These are phyloP conservation scores for Hirundichthys speculiger DNA, from an alignment of 2,113 vertebrate species.

Conservation along the genomic window DNA sequence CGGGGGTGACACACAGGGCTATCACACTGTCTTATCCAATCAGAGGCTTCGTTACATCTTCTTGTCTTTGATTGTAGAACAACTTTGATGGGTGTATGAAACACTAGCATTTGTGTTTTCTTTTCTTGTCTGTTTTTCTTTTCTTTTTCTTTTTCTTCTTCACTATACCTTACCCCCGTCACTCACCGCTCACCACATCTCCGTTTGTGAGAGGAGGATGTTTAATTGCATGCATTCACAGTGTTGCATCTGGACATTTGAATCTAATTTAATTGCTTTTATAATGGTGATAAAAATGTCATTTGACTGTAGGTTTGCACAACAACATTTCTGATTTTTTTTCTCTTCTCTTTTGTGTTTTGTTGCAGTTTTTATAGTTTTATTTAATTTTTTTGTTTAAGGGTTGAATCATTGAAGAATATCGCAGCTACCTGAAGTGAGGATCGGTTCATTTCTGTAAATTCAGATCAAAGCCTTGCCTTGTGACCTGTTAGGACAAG, in stretches of 20 bases:
- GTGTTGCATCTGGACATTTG: constrained; percentile 69
- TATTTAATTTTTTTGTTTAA: constrained; percentile 28
- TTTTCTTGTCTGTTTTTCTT: constrained; percentile 47
- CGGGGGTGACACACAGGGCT: constrained; percentile 63
- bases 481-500: constrained; percentile 69
- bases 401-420: constrained; percentile 50
- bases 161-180: constrained; percentile 33
- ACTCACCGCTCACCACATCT: constrained; percentile 55
- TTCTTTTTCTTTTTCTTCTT: no score
- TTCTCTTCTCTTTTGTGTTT: constrained; percentile 37
- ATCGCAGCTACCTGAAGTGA: constrained; percentile 56
- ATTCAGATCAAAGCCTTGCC: constrained; percentile 65
- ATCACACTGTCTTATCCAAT: constrained; percentile 62
- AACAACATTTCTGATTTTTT: constrained; percentile 60
- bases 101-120: constrained; percentile 57
- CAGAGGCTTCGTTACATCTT: constrained; percentile 60
- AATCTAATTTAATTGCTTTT: constrained; percentile 75
- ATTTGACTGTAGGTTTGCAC: constrained; percentile 76
- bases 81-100: constrained; percentile 46
- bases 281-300: constrained; percentile 63
- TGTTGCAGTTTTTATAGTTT: constrained; percentile 59
- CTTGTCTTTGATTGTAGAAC: constrained; percentile 63
- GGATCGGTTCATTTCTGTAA: constrained; percentile 40
- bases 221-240: constrained; percentile 74
- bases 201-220: constrained; percentile 41